Conservation (phyloP, 2,113 vertebrate genomes). For the Phylloscopus whistleri region DNA sequence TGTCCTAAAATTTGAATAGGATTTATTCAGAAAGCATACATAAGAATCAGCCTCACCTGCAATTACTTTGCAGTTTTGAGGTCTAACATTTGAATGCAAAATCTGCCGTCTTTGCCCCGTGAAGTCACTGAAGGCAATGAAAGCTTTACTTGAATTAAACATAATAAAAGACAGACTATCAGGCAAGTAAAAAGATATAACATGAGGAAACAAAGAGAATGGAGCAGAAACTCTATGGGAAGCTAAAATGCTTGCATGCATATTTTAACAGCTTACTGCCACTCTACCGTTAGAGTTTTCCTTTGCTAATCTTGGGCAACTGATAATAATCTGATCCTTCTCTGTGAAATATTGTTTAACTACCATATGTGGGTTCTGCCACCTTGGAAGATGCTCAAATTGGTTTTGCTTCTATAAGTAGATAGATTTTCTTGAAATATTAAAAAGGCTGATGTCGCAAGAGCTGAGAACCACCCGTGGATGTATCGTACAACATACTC, state of each 20-base stretch:
- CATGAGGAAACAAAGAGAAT: not conserved
- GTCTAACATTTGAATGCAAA: not conserved
- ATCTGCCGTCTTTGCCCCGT: not conserved
- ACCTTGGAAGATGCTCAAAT: not conserved
- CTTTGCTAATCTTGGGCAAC: not conserved
- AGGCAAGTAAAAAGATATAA: not conserved
- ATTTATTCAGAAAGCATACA: not conserved
- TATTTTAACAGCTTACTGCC: not conserved
- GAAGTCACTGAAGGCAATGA: not conserved
- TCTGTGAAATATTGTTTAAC: not conserved
- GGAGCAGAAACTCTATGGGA: not conserved
- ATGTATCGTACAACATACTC: not conserved
- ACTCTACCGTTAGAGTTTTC: not conserved
- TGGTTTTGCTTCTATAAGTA: not conserved
- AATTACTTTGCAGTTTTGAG: not conserved
- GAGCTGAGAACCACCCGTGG: not conserved
- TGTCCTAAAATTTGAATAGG: not conserved
- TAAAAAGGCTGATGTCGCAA: not conserved
- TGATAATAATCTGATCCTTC: not conserved
- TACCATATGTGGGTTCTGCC: not conserved
- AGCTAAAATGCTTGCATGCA: not conserved
- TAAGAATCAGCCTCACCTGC: not conserved
- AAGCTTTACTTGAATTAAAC: not conserved
- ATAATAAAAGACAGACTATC: not conserved
- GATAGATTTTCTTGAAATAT: not conserved